Base-by-base conservation (phyloP, 1,140 invertebrate species). In the Heterodera schachtii region DNA sequence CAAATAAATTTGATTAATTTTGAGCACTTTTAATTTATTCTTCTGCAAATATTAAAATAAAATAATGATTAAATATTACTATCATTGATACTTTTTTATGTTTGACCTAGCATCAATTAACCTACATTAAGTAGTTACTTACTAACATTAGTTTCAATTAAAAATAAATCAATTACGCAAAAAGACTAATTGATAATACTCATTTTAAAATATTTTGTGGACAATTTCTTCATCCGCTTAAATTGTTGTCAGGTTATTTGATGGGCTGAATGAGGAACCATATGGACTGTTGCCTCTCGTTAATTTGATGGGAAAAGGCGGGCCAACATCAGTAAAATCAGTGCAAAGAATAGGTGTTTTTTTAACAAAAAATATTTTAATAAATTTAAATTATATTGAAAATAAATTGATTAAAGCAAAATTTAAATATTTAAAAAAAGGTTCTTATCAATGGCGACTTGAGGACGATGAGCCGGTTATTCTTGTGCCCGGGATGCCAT, bases 381-480 rank as follows among this genome's bases (percentile, higher is more conserved):
- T 19, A 60, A 60, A 60, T 19, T 60, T 60, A 31, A 31, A 31
- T 31, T 31, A 31, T 31, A 60, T 11, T 60, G 57, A 60, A 60
- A 60, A 60, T 52, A 52, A 31, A 31, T 31, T 31, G 31, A 31
- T 31, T 31, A 31, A 31, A 31, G 31, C 31, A 31, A 60, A 60
- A 60, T 19, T 60, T 60, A 31, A 31, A 31, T 31, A 31, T 31
- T 19, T 11, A 19, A 19, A 60, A 60, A 60, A 11, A 64, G 57
- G 86, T 3, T 88, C 86, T 11, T 89, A 89, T 80, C 89, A 89
- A 80, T 89, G 89, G 89, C 83, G 84, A 75, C 78, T 89, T 41
- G 82, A 90, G 44, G 88, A 89, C 13, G 85, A 89, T 16, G 89
- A 86, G 11, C 86, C 88, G n/a, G 88, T 90, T 8, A 90, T 89